Evolutionary conservation across 2,113 vertebrate species (phyloP).

Genomic region (Malurus elegans): DNA sequence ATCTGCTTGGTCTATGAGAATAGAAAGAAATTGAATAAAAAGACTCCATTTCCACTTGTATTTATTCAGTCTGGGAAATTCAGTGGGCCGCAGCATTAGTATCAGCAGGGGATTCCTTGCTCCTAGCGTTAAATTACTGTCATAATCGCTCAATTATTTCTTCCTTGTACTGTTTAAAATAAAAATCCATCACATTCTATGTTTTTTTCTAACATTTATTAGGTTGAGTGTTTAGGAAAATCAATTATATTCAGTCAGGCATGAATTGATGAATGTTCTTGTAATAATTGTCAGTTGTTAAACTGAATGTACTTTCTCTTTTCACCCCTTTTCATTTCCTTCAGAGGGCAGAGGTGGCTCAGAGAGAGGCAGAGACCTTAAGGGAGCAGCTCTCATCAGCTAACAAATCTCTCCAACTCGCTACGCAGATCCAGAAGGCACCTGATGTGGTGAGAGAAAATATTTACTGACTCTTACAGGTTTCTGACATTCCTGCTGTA

Average conservation of each 20-base stretch:
- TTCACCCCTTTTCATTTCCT: constrained; percentile 71
- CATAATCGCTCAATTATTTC: constrained; percentile 89
- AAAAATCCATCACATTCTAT: constrained; percentile 85
- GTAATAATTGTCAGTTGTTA: constrained; percentile 87
- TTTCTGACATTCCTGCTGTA: constrained; percentile 1
- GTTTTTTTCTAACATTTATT: constrained; percentile 83
- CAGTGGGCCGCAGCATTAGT: constrained; percentile 83
- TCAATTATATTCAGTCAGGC: constrained; percentile 85
- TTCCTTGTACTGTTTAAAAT: constrained; percentile 87
- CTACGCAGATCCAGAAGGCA: constrained; percentile 87
- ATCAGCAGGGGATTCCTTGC: constrained; percentile 87
- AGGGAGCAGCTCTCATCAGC: constrained; percentile 91
- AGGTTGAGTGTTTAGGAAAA: constrained; percentile 89
- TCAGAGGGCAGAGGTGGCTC: constrained; percentile 93
- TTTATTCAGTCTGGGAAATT: constrained; percentile 86
- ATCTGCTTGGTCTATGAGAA: constrained; percentile 80
- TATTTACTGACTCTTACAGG: constrained; percentile 40
- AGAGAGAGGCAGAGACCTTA: constrained; percentile 90
- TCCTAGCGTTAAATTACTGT: constrained; percentile 90
- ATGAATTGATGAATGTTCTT: constrained; percentile 88
- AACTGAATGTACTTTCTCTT: constrained; percentile 80
- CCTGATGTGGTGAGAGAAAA: constrained; percentile 86
- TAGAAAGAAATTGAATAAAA: constrained; percentile 86
- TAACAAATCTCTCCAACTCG: constrained; percentile 88
- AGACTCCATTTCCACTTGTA: constrained; percentile 83